Conservation (phyloP, 2,888 invertebrate species). For the Drosophila tripunctata region DNA sequence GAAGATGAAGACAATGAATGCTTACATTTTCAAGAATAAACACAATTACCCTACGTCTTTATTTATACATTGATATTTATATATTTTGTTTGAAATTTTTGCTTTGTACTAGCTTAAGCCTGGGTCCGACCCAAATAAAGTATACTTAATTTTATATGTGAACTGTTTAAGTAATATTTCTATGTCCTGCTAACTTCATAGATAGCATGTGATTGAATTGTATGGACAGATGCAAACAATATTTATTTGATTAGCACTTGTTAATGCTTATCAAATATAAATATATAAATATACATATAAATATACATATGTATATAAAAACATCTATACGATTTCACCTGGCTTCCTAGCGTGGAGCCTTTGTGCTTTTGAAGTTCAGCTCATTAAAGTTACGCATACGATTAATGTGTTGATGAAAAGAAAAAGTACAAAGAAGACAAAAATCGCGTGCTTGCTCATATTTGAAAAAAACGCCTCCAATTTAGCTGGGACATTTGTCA, state of each 20-base stretch:
- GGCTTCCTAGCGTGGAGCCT: too few relatives aligned
- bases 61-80: not conserved
- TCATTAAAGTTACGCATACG: not conserved
- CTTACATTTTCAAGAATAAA: not conserved
- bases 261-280: too few relatives aligned
- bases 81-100: not conserved
- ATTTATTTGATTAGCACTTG: too few relatives aligned
- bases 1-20: conserved; percentile 19
- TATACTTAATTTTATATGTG: conserved; percentile 4
- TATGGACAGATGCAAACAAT: too few relatives aligned
- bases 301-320: too few relatives aligned
- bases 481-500: conserved; percentile 19
- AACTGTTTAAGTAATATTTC: too few relatives aligned
- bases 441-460: conserved; percentile 7
- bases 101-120: not conserved
- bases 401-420: not conserved
- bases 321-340: too few relatives aligned
- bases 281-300: too few relatives aligned
- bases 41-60: not conserved
- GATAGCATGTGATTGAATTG: too few relatives aligned
- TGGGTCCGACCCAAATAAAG: not conserved
- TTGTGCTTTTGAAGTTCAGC: too few relatives aligned
- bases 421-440: not conserved
- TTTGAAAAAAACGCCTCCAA: conserved; percentile 13
- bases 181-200: too few relatives aligned